Percentiles rank a stretch among this genome's conserved stretches.
phyloP scores from a whole-genome alignment of 2,797 vertebrate species.

The Hypotaenidia okinawae region DNA sequence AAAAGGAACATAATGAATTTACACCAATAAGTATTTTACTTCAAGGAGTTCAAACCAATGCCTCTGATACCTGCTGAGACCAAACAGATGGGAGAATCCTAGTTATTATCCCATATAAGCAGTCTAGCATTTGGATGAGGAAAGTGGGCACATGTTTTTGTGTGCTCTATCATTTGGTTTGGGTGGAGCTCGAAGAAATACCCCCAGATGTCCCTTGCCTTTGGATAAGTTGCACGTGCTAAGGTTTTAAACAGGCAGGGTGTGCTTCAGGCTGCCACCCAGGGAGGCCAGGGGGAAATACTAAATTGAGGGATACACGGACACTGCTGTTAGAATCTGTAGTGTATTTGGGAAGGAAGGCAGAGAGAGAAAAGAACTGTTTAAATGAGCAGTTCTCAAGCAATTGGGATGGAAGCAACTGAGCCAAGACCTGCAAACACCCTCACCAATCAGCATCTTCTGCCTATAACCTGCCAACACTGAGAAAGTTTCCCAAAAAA shows the following conservation, averaged over 20 bases:
- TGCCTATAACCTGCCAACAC: background rate
- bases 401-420: background rate
- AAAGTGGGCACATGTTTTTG: background rate
- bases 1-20: background rate
- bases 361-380: background rate
- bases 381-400: background rate
- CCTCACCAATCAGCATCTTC: background rate
- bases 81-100: background rate
- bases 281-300: background rate
- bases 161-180: background rate
- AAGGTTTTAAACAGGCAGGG: background rate
- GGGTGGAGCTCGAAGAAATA: background rate
- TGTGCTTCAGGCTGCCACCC: background rate
- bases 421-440: background rate
- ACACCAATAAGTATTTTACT: background rate
- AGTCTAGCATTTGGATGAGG: background rate
- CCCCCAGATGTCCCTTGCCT: background rate
- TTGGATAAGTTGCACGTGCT: background rate
- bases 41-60: background rate
- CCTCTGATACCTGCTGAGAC: background rate
- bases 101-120: background rate
- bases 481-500: background rate
- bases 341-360: background rate
- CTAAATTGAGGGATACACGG: background rate
- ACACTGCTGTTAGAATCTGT: background rate